Conservation (phyloP, 2,113 vertebrate species). For the Genyomyrus donnyi region DNA sequence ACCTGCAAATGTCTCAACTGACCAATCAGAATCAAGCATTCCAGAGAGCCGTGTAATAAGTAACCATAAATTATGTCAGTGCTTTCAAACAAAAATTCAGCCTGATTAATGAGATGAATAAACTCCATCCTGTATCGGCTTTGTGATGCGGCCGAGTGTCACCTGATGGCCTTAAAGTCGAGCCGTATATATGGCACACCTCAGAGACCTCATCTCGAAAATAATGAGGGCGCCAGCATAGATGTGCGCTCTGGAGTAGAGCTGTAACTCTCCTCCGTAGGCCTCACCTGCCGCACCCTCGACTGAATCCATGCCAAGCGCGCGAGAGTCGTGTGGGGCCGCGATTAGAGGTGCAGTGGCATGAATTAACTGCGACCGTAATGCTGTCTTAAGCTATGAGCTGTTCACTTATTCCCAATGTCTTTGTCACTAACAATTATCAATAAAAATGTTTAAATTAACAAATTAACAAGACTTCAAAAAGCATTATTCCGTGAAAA, state of each 20-base stretch:
- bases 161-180: not conserved
- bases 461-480: not conserved
- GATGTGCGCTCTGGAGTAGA: not conserved
- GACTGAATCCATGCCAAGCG: not conserved
- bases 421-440: not conserved
- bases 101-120: not conserved
- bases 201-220: not conserved
- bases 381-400: not conserved
- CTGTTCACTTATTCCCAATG: not conserved
- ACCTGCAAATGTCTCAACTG: too few species aligned
- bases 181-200: not conserved
- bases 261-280: not conserved
- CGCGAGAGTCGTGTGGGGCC: not conserved
- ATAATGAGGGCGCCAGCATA: not conserved
- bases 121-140: not conserved
- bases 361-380: not conserved
- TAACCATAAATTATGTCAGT: not conserved
- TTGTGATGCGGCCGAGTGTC: not conserved
- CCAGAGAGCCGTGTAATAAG: too few species aligned
- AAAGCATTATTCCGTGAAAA: not conserved
- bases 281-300: not conserved
- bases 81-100: not conserved
- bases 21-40: too few species aligned
- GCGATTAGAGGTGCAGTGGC: not conserved
- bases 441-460: not conserved